Percentiles rank a stretch among this genome's conserved stretches.
Evolutionary conservation across 2,797 vertebrate species (phyloP).

Genomic region (Pseudomugil tenellus): DNA sequence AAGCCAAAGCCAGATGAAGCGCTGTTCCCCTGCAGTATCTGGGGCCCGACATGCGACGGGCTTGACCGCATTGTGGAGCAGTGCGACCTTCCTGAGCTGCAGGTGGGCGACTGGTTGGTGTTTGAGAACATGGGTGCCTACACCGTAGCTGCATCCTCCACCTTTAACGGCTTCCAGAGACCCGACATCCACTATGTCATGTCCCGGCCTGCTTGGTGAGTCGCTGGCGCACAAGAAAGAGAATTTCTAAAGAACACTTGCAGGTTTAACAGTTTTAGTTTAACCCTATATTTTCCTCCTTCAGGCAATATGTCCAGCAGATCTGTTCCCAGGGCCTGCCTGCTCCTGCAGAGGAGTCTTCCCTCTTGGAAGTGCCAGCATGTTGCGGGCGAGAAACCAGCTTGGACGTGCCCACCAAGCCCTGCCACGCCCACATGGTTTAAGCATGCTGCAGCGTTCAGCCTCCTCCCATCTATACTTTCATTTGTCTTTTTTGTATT

Average conservation of each 20-base stretch:
- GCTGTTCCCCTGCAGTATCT: conserved; percentile 92
- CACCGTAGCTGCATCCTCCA: conserved; percentile 93
- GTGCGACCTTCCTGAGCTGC: conserved; percentile 90
- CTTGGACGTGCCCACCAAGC: conserved; percentile 84
- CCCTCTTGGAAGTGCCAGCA: conserved; percentile 79
- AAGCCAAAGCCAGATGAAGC: conserved; percentile 93
- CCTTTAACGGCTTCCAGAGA: conserved; percentile 96
- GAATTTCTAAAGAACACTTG: background rate
- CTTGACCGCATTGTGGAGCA: conserved; percentile 94
- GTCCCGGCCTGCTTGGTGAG: conserved; percentile 91
- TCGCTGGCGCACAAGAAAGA: conserved; percentile 11
- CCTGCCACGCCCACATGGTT: conserved; percentile 85
- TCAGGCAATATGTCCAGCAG: conserved; percentile 91
- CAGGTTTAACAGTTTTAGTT: background rate
- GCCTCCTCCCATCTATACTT: conserved; percentile 13
- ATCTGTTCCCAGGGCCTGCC: conserved; percentile 83
- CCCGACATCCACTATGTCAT: conserved; percentile 93
- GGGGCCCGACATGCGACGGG: conserved; percentile 97
- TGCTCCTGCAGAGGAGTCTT: conserved; percentile 81
- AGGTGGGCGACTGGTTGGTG: conserved; percentile 95
- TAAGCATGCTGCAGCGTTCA: conserved; percentile 46
- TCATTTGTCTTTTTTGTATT: conserved; percentile 23
- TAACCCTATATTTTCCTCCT: background rate
- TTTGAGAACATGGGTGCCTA: conserved; percentile 99
- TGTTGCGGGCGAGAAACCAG: conserved; percentile 90